Base-by-base conservation (phyloP, 2,113 vertebrate genomes). In the Galemys pyrenaicus region DNA sequence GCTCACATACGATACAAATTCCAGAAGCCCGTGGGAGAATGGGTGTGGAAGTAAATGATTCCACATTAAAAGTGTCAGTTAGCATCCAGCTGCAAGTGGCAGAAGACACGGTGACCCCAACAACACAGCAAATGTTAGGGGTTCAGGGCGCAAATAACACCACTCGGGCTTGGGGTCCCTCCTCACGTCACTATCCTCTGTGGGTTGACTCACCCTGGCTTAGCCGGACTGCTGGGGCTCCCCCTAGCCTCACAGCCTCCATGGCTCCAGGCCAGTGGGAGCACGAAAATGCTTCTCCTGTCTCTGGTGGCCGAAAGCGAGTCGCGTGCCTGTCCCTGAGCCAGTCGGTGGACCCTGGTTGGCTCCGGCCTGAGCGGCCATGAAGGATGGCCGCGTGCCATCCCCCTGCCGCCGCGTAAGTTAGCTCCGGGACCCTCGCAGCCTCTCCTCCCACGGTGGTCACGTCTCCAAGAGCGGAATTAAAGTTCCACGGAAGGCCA, bases 401-500 rank as follows among this genome's bases (percentile, higher is more conserved):
- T 60, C 3, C 3, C n/a, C 37, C 30, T 35, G 12, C 68, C 67
- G 16, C 37, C 41, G 30, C 62, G 13, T 24, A 5, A 44, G 32
- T 83, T 9, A 28, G 20, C 49, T 41, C 6, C 2, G 2, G 9
- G 17, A 16, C 28, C 65, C 65, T 22, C 60, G 49, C 35, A 15
- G 8, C 22, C 26, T 28, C 28, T n/a, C 26, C 44, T 32, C 41
- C 6, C n/a, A 13, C 26, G 28, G 65, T 60, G 35, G 79, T 32
- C 12, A 3, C 64, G 10, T 28, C 32, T 56, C 65, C 22, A 46
- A 35, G 56, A 10, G 26, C 70, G 32, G 49, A 35, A 74, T 16
- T 20, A 10, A 74, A n/a, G 13, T 37, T 39, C 79, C 1, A 0
- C 2, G 10, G 39, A 13, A 1, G 22, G 1, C 67, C 26, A 0